Percentiles rank a stretch among this genome's conserved stretches.
These are phyloP conservation scores for Drosophila arizonae DNA, from an alignment of 1,140 invertebrate genomes.

Conservation along the genomic window DNA sequence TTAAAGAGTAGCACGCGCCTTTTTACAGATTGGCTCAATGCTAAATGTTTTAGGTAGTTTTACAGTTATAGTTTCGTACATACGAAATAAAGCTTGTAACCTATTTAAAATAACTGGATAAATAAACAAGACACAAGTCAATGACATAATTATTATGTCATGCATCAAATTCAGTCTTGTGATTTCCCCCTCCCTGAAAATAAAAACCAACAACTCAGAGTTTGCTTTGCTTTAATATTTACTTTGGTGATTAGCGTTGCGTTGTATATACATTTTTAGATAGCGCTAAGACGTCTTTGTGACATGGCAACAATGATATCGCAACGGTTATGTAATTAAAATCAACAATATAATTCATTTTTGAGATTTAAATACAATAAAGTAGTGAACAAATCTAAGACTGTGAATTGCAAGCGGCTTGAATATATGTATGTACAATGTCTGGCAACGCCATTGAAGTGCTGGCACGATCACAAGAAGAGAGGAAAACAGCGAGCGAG, in stretches of 20 bases:
- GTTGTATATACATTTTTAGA: constrained; percentile 33
- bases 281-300: constrained; percentile 13
- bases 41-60: constrained; percentile 16
- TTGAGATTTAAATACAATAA: constrained; percentile 8
- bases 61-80: neutral
- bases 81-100: constrained; percentile 3
- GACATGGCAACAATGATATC: constrained; percentile 49
- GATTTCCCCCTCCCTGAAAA: constrained; percentile 43
- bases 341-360: constrained; percentile 65
- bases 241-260: constrained; percentile 51
- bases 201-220: constrained; percentile 26
- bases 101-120: neutral
- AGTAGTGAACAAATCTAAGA: neutral
- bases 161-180: constrained; percentile 60
- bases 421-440: neutral
- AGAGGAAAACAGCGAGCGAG: constrained; percentile 4
- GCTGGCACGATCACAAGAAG: constrained; percentile 26
- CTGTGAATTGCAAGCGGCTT: neutral
- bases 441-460: constrained; percentile 35
- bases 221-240: constrained; percentile 53
- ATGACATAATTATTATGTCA: constrained; percentile 72
- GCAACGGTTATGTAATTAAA: constrained; percentile 59
- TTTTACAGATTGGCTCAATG: neutral
- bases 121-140: constrained; percentile 34
- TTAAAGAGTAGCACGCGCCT: constrained; percentile 55